These are phyloP conservation scores for Schizaphis graminum DNA, from an alignment of 2,888 invertebrate species.

Conservation along the genomic window DNA sequence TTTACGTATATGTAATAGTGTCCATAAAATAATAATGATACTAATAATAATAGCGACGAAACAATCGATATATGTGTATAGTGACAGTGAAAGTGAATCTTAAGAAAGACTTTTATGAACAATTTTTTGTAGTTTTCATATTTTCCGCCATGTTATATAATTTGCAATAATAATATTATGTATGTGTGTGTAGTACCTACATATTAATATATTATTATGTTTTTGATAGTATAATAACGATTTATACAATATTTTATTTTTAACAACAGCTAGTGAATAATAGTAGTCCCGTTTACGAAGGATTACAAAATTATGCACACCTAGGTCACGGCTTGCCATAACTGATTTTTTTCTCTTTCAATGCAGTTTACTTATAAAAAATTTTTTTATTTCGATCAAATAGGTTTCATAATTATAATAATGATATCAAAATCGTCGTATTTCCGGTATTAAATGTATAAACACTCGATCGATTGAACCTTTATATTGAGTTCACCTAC, in stretches of 20 bases:
- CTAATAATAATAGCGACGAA: conserved; percentile 47
- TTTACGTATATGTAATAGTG: conserved; percentile 36
- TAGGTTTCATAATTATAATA: conserved; percentile 12
- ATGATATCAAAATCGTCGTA: not conserved
- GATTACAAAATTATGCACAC: conserved; percentile 43
- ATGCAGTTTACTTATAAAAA: not conserved
- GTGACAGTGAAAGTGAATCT: conserved; percentile 56
- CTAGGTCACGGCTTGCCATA: conserved; percentile 35
- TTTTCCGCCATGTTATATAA: conserved; percentile 56
- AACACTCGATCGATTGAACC: not conserved
- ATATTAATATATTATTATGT: not conserved
- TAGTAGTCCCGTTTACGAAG: conserved; percentile 6
- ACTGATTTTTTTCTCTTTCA: conserved; percentile 20
- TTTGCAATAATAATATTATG: not conserved
- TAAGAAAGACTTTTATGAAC: conserved; percentile 36
- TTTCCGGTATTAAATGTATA: conserved; percentile 6
- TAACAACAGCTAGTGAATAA: not conserved
- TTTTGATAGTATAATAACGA: conserved; percentile 1
- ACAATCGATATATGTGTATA: conserved; percentile 50
- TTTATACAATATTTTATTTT: not conserved
- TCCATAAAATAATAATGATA: not conserved
- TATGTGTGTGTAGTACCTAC: not conserved
- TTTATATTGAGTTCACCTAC: conserved; percentile 24
- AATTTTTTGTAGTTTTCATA: conserved; percentile 48
- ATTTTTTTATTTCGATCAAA: not conserved